These are phyloP conservation scores for Listronotus oregonensis DNA, from an alignment of 1,140 invertebrate species.

Conservation along the genomic window DNA sequence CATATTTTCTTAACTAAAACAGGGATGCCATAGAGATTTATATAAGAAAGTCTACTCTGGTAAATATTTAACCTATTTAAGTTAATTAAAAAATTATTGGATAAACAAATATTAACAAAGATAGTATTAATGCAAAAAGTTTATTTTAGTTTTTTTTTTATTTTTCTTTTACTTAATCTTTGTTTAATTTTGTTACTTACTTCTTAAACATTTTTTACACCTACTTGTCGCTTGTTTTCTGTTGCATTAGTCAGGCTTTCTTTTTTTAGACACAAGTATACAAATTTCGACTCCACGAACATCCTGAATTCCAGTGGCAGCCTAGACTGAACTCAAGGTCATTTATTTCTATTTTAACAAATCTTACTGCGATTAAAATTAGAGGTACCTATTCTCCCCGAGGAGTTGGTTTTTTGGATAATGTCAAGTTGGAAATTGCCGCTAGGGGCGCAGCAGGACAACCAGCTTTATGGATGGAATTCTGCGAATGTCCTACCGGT, in stretches of 20 bases:
- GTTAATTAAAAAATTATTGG: too few relatives aligned
- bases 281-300: constrained; percentile 86
- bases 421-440: constrained; percentile 86
- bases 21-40: too few relatives aligned
- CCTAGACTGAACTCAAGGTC: constrained; percentile 82
- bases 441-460: constrained; percentile 79
- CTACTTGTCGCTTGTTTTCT: neutral
- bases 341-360: constrained; percentile 90
- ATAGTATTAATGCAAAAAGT: too few relatives aligned
- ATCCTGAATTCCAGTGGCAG: constrained; percentile 89
- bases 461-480: constrained; percentile 90
- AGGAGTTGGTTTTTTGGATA: constrained; percentile 88
- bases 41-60: too few relatives aligned
- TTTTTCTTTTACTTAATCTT: too few relatives aligned
- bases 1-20: too few relatives aligned
- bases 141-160: too few relatives aligned
- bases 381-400: constrained; percentile 85
- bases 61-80: too few relatives aligned
- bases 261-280: constrained; percentile 66
- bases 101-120: too few relatives aligned
- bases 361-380: constrained; percentile 93
- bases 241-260: neutral
- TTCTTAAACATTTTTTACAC: neutral
- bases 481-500: constrained; percentile 87
- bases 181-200: neutral